phyloP scores from a whole-genome alignment of 2,888 invertebrate genomes.

The Dryadula phaetusa region DNA sequence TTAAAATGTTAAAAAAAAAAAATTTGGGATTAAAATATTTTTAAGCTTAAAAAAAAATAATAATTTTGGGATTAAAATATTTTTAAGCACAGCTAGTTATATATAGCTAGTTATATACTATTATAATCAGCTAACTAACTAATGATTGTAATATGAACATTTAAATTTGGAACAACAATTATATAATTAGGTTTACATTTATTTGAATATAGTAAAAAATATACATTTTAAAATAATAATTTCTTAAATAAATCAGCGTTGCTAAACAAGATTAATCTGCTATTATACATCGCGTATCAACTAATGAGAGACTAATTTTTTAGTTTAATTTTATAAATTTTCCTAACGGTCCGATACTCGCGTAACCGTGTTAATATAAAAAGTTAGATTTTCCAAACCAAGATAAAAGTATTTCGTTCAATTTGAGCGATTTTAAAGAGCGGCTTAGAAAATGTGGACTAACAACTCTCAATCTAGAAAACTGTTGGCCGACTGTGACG shows the following conservation, averaged over 20 bases:
- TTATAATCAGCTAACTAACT: too few relatives aligned
- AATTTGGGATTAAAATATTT: too few relatives aligned
- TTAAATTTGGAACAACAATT: too few relatives aligned
- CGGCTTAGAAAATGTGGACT: conserved; percentile 61
- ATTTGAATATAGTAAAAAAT: too few relatives aligned
- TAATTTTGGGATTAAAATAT: too few relatives aligned
- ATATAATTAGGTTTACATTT: too few relatives aligned
- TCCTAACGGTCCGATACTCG: conserved; percentile 20
- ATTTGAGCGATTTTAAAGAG: conserved; percentile 60
- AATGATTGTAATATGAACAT: too few relatives aligned
- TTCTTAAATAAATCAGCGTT: background rate
- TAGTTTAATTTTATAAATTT: conserved; percentile 3
- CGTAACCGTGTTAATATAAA: conserved; percentile 35
- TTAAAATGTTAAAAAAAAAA: too few relatives aligned
- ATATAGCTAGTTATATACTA: too few relatives aligned
- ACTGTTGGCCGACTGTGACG: conserved; percentile 48
- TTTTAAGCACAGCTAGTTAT: too few relatives aligned
- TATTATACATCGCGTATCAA: background rate
- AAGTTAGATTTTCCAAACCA: conserved; percentile 42
- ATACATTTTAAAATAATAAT: background rate
- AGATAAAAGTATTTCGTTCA: conserved; percentile 58
- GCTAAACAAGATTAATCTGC: background rate
- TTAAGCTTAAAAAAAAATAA: too few relatives aligned
- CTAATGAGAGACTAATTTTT: background rate
- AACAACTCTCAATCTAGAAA: conserved; percentile 49